These are phyloP conservation scores for Pimpla rufipes DNA, from an alignment of 2,888 invertebrate genomes.

Conservation along the genomic window DNA sequence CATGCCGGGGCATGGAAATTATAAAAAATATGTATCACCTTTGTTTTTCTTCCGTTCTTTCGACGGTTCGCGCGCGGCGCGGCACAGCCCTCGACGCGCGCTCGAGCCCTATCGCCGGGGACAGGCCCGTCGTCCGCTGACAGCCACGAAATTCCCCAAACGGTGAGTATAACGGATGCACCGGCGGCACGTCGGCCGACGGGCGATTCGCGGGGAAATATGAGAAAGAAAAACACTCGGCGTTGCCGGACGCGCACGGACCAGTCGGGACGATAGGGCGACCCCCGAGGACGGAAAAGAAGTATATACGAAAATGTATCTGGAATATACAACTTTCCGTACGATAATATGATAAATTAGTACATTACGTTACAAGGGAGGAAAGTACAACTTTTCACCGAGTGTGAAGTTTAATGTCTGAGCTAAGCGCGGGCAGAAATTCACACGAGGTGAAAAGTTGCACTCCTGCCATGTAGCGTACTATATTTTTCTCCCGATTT, in stretches of 20 bases:
- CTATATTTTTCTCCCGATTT: too few species aligned
- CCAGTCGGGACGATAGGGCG: constrained; percentile 18
- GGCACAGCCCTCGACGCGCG: background rate
- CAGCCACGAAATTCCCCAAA: constrained; percentile 55
- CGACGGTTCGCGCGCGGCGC: background rate
- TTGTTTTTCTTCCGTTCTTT: constrained; percentile 60
- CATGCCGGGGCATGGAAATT: constrained; percentile 64
- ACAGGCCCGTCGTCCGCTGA: constrained; percentile 39
- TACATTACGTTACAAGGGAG: too few species aligned
- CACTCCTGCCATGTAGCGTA: too few species aligned
- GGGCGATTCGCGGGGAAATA: constrained; percentile 21
- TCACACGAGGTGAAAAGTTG: too few species aligned
- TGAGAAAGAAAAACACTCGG: constrained; percentile 27
- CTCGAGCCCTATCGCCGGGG: background rate
- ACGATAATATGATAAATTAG: too few species aligned
- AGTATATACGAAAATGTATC: too few species aligned
- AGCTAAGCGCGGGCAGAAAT: too few species aligned
- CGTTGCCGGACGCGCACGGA: constrained; percentile 8
- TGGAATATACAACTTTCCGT: too few species aligned
- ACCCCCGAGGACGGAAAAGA: too few species aligned
- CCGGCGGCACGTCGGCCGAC: constrained; percentile 27
- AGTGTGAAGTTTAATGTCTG: too few species aligned
- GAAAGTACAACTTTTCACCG: too few species aligned
- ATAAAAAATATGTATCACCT: constrained; percentile 70
- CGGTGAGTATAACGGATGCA: constrained; percentile 58